Base-by-base conservation (phyloP, 2,888 invertebrate genomes). In the Cataglyphis cursor region DNA sequence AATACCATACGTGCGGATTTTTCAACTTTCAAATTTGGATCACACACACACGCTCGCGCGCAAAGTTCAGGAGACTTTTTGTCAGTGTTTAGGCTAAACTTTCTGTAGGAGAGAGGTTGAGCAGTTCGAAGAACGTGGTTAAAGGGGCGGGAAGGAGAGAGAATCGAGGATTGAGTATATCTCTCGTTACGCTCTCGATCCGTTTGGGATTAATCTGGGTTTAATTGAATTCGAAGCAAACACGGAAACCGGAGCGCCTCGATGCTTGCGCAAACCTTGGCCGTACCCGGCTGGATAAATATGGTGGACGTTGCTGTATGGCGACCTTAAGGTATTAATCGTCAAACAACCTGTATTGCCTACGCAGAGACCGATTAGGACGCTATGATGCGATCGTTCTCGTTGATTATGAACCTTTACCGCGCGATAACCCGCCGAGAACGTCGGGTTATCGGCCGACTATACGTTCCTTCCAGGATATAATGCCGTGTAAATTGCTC, bases 171-270 rank as follows among this genome's bases (percentile, higher is more conserved):
- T 59, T 15, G 59, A 21, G 31, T 70, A 59, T 70, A 78, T 72
- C 70, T 78, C 78, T 54, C 78, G 70, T 44, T 72, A 28, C 72
- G 59, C 73, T 72, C 24, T 80, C 78, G 78, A 80, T 80, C 78
- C 78, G 78, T 80, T 84, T 68, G 74, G 82, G 82, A 84, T 84
- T 84, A 82, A 84, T 82, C 82, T 74, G 61, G 82, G 74, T 82
- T 84, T 82, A 82, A 84, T 84, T 84, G 82, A 82, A 84, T 84
- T 82, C 74, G 82, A 84, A 59, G 83, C 83, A 84, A 84, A 84
- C 73, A 84, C 73, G 66, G 62, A 76, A 66, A n/a, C 44, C 82
- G 66, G 41, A 61, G 73, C 73, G 73, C 59, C 57, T 66, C 72
- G 83, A 74, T 78, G 57, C 82, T 74, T 65, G 57, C 44, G 83